Base-by-base conservation (phyloP, 1,140 invertebrate genomes). In the Pogonomyrmex californicus region DNA sequence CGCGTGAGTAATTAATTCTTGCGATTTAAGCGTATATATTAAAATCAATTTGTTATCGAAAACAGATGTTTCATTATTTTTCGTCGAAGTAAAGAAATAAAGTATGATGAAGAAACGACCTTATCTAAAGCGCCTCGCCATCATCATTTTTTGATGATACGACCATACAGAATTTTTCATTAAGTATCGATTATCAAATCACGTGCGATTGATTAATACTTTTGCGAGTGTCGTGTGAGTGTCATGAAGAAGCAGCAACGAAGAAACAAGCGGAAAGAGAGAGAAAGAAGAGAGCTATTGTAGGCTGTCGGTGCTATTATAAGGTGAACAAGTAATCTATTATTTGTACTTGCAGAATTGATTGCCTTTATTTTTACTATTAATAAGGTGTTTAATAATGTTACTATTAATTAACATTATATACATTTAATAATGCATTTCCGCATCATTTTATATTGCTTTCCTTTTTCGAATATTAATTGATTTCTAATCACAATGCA, bases 271-370 rank as follows among this genome's bases (percentile, higher is more conserved):
- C 58, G 36, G 6, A 12, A 62, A 4, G 58, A 4, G 36, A 14
- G 12, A 62, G 30, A 4, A 62, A n/a, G n/a, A 51, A 14, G 54
- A 4, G 58, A 62, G 58, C 33, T 14, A 12, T 62, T 5, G 12
- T 14, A 38, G 23, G 23, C 23, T 3, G 14, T 47, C 41, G 23
- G 3, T 2, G 2, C 0, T 62, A 62, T 5, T 47, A 41, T 14
- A 47, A 1, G 10, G 4, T 44, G 12, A 47, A 49, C 33, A 30
- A 66, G 49, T 68, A 7, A 58, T 30, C 23, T 23, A 68, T 49
- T 68, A 33, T 68, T 49, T 66, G n/a, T 44, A 12, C 1, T 47
- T 33, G 65, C 23, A 68, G 41, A 68, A 68, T 68, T 68, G 49
- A 47, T 41, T 4, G 6, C 23, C 23, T 47, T 47, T 44, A 47